Evolutionary conservation across 2,113 vertebrate genomes (phyloP), one percentile per base, ranked within the genome.

Genomic region (Macquaria australasica): DNA sequence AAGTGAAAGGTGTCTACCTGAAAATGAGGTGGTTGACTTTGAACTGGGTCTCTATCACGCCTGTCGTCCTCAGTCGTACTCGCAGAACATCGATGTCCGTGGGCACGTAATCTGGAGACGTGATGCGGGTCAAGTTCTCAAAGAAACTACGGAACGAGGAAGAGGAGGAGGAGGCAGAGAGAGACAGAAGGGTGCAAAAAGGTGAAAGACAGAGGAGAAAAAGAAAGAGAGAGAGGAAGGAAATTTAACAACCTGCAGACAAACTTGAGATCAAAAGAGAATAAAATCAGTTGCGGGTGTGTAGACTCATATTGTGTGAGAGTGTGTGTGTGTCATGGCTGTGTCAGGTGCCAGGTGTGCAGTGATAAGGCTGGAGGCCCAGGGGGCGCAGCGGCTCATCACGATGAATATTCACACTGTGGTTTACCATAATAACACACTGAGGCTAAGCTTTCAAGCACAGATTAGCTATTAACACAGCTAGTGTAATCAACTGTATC

Each of bases 41-140:
- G 85, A 96, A 96, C 93, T 96, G 95, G 28, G 96, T 96, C 89
- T 96, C 95, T 10, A 96, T 96, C 53, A 96, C 95, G 1, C 95
- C 95, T 0, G 94, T 95, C 0, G 96, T 96, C 91, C 95, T 93
- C 76, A 96, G 92, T 28, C 96, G 89, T 6, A 96, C 95, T 41
- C 96, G 88, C 76, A 96, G 92, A 43, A 96, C 93, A 6, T 95
- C 96, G 0, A 77, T 95, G 87, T 96, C 95, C 1, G 95, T 94
- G 45, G 96, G 95, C 53, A 95, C 87, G 63, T 94, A 96, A 31
- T 93, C 94, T 12, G 87, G 84, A 59, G 92, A 89, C 55, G 87
- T 91, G 92, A 96, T 94, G 70, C 94, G 91, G 58, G 39, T 67
- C 91, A 95, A 95, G 91, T 94, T 95, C 21, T 95, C 91, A 41